Base-by-base conservation (phyloP, 1,140 invertebrate genomes). In the Habropoda laboriosa region DNA sequence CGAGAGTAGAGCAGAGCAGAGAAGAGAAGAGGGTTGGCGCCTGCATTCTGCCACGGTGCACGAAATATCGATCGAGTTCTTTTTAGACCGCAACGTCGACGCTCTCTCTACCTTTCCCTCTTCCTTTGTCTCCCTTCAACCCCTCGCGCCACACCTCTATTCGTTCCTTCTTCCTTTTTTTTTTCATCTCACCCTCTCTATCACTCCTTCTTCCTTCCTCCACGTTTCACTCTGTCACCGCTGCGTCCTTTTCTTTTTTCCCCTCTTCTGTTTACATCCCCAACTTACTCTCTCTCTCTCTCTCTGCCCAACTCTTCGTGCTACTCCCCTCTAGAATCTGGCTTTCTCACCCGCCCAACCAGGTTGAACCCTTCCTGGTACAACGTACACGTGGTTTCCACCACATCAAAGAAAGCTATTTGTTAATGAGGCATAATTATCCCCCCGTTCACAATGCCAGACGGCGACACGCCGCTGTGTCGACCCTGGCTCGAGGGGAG, bases 341-440 rank as follows among this genome's bases (percentile, higher is more conserved):
- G 30, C 45, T 72, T 7, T 60, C 55, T 60, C 70, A 24, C 1
- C 40, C n/a, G n/a, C 51, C 12, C 53, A 10, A 5, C 27, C 6
- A 32, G 42, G 40, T 27, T 32, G 70, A 58, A 71, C 67, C 75
- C 75, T 49, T n/a, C 38, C 27, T 47, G 18, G 38, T 32, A 53
- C 27, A 49, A 67, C 79, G 74, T 30, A 72, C 79, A 87, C 80
- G 85, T 88, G 83, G 77, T 82, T 83, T 72, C 60, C 79, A 86
- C 60, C 79, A 86, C 82, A 87, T 90, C 87, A 90, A 89, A 90
- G 88, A 84, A 89, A 76, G 87, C 83, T 89, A 89, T 89, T 89
- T 89, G 88, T 89, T 89, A 89, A 89, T 88, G 88, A 89, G 85
- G 83, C 83, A 77, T 90, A 89, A 88, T 90, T 90, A 89, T 88